Conservation (phyloP, 2,888 invertebrate species). For the Drosophila yooni region DNA sequence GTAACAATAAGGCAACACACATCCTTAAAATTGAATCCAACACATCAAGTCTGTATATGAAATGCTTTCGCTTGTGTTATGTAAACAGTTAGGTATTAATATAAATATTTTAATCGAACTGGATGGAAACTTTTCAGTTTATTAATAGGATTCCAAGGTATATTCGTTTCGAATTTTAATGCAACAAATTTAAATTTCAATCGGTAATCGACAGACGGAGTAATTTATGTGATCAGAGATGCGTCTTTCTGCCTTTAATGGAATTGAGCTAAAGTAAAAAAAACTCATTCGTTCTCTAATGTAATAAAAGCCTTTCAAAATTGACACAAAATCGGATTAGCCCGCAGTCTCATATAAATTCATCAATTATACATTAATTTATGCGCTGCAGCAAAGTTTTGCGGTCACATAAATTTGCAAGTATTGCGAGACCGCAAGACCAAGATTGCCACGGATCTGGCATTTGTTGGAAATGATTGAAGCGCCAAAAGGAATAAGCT, state of each 20-base stretch:
- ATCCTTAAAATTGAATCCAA: not conserved
- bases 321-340: slow-evolving; percentile 22
- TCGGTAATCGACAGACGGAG: not conserved
- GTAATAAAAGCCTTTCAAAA: slow-evolving; percentile 6
- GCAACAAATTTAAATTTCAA: not conserved
- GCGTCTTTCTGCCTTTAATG: not conserved
- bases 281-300: not conserved
- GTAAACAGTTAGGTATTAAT: not conserved
- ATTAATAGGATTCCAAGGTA: not conserved
- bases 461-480: slow-evolving; percentile 60
- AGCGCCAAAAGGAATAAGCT: slow-evolving; percentile 50
- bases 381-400: slow-evolving; percentile 69
- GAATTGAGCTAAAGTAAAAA: not conserved
- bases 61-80: not conserved
- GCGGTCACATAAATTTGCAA: slow-evolving; percentile 74
- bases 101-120: not conserved
- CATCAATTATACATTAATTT: slow-evolving; percentile 75
- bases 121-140: not conserved
- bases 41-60: not conserved
- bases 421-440: slow-evolving; percentile 51
- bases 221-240: not conserved
- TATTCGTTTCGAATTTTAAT: not conserved
- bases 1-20: not conserved
- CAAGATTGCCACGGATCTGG: slow-evolving; percentile 40
- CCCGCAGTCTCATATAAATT: slow-evolving; percentile 57